Base-by-base conservation (phyloP, 2,888 invertebrate species). In the Celastrina argiolus region DNA sequence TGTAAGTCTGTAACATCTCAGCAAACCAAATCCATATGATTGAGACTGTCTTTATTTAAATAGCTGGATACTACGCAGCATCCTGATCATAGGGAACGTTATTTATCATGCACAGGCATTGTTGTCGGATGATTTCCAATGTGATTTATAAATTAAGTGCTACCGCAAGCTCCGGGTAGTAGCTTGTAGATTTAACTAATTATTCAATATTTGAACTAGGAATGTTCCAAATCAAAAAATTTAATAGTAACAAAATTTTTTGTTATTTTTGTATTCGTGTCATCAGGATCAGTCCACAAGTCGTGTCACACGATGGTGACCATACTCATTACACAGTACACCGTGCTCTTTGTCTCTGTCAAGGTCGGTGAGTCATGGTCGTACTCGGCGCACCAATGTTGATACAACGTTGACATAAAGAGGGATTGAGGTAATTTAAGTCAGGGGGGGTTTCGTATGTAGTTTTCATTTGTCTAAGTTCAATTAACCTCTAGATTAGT, bases 341-440 rank as follows among this genome's bases (percentile, higher is more conserved):
- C 75, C 70, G 73, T 74, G 80, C 73, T 84, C 88, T 88, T 88
- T 89, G 88, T 89, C 84, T 88, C 78, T 81, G 83, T 79, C 89
- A 90, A 90, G 89, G 89, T 81, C 81, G 72, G 63, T 83, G 82
- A 82, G 70, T 82, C 82, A 82, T 69, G 61, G 61, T 12, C 36
- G 34, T 34, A 31, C 34, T 18, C 59, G 18, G 39, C 61, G 28
- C 61, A 26, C 51, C 51, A 22, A 26, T 51, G 51, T 51, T 51
- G 51, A 14, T 26, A 51, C 22, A 22, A 51, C 51, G 51, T 51
- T 51, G 4, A 26, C 51, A 22, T 18, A 51, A 8, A 36, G 36
- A 36, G 36, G 36, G 36, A 36, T 36, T 36, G 36, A 12, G 12
- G 10, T 10, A 36, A 36, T 7, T 36, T 0, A 1, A 12, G 36